Evolutionary conservation across 1,140 invertebrate genomes (phyloP).

Genomic region (Camponotus pennsylvanicus): DNA sequence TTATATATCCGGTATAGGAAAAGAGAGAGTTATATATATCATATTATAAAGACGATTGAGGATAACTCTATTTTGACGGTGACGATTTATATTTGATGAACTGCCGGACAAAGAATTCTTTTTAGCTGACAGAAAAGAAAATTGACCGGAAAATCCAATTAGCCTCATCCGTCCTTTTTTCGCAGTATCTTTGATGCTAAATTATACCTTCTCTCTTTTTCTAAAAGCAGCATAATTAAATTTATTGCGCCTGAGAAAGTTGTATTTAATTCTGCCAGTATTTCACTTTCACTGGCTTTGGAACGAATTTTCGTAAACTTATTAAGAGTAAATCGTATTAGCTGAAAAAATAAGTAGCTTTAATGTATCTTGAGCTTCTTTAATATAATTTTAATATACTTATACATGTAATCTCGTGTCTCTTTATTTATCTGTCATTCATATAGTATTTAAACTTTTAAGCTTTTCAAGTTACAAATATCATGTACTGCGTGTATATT

Average conservation of each 20-base stretch:
- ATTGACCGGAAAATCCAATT: constrained; percentile 57
- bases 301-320: constrained; percentile 24
- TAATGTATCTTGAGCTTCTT: neutral
- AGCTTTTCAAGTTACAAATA: neutral
- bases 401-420: neutral
- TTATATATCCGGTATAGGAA: neutral
- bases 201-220: constrained; percentile 26
- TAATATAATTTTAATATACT: neutral
- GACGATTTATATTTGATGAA: constrained; percentile 50
- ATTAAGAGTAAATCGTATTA: constrained; percentile 15
- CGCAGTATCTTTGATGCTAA: constrained; percentile 25
- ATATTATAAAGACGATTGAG: neutral
- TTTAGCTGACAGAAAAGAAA: constrained; percentile 44
- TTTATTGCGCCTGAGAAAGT: constrained; percentile 38
- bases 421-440: neutral
- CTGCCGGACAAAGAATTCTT: constrained; percentile 54
- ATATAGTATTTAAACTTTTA: neutral
- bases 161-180: constrained; percentile 19
- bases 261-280: constrained; percentile 14
- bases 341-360: constrained; percentile 21
- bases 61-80: constrained; percentile 47
- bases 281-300: constrained; percentile 42
- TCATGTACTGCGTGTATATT: neutral
- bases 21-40: neutral
- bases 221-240: constrained; percentile 57